Evolutionary conservation across 2,113 vertebrate genomes (phyloP), one percentile per base, ranked within the genome.

Genomic region (Nannobrachium achirus): DNA sequence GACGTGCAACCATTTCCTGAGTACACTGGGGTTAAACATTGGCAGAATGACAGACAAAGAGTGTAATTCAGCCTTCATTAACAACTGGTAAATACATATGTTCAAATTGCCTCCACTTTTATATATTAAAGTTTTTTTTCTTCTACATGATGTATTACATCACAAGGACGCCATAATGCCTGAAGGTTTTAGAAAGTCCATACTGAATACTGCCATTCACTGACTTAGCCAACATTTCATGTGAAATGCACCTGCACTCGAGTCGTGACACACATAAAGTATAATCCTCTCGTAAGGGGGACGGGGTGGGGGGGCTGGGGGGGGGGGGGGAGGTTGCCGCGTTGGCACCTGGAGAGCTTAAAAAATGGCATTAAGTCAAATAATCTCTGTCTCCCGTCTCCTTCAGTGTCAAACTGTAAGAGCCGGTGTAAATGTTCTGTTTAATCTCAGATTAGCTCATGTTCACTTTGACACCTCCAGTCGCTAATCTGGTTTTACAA

Each of bases 361-460:
- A 83, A 80, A 84, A 89, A 80, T 16, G 66, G 52, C 67, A 67
- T 71, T 44, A 85, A 85, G 78, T 86, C 75, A 77, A 89, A 80
- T 85, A 79, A 86, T 84, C 80, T 77, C 70, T 39, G 66, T 53
- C 73, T 86, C 59, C 71, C 76, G 83, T 76, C 83, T 87, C 49
- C n/a, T 60, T 59, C 7, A 1, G 76, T 83, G 84, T 85, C 79
- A 82, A 74, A 70, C 58, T 15, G 71, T 14, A 75, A 55, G 84
- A 89, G 80, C 79, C 83, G 76, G 76, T 65, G 74, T 78, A 81
- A n/a, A 84, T 86, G 78, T 79, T 63, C 56, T 64, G 71, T 80
- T 85, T 90, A 87, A 91, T 84, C 86, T 83, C n/a, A 80, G 87
- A 91, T 91, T 81, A 89, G 75, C 72, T 20, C 77, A 2, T 89